Percentiles rank a stretch among this genome's conserved stretches.
phyloP scores from a whole-genome alignment of 2,888 invertebrate genomes.

The Torymus texanus region DNA sequence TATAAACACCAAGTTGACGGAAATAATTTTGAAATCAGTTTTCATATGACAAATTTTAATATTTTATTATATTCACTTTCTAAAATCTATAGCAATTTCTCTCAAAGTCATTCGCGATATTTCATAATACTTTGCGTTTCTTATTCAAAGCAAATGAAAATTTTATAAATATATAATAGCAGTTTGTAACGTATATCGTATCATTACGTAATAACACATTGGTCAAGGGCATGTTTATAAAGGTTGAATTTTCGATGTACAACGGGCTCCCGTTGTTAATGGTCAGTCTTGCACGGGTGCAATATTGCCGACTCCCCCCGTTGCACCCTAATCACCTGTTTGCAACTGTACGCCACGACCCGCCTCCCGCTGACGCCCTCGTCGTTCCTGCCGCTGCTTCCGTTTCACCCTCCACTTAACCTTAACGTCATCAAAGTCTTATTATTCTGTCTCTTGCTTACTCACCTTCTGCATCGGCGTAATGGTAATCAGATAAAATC shows the following conservation, averaged over 20 bases:
- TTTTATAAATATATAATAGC: too few relatives aligned
- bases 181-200: too few relatives aligned
- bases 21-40: too few relatives aligned
- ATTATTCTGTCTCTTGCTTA: conserved; percentile 25
- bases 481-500: conserved; percentile 1
- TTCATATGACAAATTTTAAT: too few relatives aligned
- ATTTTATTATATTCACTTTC: too few relatives aligned
- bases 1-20: too few relatives aligned
- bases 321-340: conserved; percentile 66
- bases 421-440: conserved; percentile 44
- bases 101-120: too few relatives aligned
- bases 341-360: conserved; percentile 46
- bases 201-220: too few relatives aligned
- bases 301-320: conserved; percentile 62
- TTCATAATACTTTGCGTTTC: too few relatives aligned
- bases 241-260: background rate
- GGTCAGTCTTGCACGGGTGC: conserved; percentile 56
- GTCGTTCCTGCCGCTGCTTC: conserved; percentile 47
- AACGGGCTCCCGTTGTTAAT: background rate
- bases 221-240: too few relatives aligned
- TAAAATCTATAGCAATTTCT: too few relatives aligned
- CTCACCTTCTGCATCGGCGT: background rate
- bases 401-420: conserved; percentile 28
- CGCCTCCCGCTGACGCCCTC: background rate
- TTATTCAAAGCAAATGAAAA: too few relatives aligned